These are phyloP conservation scores for Lacerta agilis DNA, from an alignment of 2,797 vertebrate genomes.

Conservation along the genomic window DNA sequence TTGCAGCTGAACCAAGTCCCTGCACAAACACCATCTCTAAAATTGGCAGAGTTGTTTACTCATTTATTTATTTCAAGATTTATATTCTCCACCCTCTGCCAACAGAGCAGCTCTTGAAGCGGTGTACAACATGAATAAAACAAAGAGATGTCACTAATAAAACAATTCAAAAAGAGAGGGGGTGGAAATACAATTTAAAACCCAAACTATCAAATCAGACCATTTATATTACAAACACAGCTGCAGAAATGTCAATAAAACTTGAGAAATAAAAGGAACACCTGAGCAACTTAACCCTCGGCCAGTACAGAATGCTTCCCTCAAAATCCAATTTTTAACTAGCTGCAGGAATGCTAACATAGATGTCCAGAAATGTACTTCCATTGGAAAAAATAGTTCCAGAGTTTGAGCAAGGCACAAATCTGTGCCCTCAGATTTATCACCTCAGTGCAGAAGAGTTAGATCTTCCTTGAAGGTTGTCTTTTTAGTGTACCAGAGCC, in stretches of 20 bases:
- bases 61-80: neutral
- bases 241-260: neutral
- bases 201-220: neutral
- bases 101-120: neutral
- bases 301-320: neutral
- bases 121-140: neutral
- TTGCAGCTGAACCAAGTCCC: neutral
- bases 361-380: neutral
- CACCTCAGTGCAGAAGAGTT: no score
- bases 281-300: neutral
- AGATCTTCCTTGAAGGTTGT: no score
- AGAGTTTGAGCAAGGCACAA: no score
- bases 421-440: no score
- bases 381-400: neutral
- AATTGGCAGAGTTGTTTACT: neutral
- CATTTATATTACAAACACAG: neutral
- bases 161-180: neutral
- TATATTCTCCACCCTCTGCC: neutral
- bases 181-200: neutral
- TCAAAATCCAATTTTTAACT: neutral
- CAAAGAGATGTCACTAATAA: neutral
- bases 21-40: neutral
- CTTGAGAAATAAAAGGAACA: neutral
- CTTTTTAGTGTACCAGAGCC: no score
- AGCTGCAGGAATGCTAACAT: neutral